phyloP scores from a whole-genome alignment of 2,797 vertebrate genomes.

The Antennarius maculatus region DNA sequence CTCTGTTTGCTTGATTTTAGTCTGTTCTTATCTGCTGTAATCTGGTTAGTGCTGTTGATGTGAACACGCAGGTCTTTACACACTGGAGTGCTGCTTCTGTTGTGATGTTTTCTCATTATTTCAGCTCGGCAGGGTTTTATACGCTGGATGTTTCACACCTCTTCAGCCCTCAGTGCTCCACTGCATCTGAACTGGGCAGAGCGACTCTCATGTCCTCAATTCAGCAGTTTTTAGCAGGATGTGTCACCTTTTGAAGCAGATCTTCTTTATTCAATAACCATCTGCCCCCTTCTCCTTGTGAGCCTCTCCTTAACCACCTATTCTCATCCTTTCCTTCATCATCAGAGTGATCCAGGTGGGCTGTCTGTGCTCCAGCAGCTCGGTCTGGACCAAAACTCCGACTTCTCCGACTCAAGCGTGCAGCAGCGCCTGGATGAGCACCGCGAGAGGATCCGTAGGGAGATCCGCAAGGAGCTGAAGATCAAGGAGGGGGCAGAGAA shows the following conservation, averaged over 20 bases:
- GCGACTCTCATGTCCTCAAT: slow-evolving; percentile 12
- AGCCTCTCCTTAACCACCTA: neutral
- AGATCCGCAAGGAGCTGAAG: slow-evolving; percentile 91
- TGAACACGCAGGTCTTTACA: slow-evolving; percentile 55
- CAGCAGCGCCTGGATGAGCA: slow-evolving; percentile 89
- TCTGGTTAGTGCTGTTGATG: slow-evolving; percentile 67
- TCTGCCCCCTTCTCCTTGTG: neutral
- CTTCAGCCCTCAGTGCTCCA: slow-evolving; percentile 8
- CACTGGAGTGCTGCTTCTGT: slow-evolving; percentile 32
- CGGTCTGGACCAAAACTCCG: slow-evolving; percentile 85
- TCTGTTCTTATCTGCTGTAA: slow-evolving; percentile 55
- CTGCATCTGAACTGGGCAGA: slow-evolving; percentile 12
- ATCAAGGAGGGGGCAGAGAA: slow-evolving; percentile 93
- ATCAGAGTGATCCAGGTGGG: slow-evolving; percentile 83
- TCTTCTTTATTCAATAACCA: neutral
- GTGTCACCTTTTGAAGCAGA: slow-evolving; percentile 14
- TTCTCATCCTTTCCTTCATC: neutral
- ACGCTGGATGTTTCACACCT: slow-evolving; percentile 1
- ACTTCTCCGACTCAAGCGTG: slow-evolving; percentile 87
- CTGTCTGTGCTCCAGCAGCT: slow-evolving; percentile 88
- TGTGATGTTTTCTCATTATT: slow-evolving; percentile 10
- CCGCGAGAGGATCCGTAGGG: slow-evolving; percentile 87
- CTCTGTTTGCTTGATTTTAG: slow-evolving; percentile 47
- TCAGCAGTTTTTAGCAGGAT: slow-evolving; percentile 23
- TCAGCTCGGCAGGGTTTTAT: slow-evolving; percentile 24